Evolutionary conservation across 2,888 invertebrate species (phyloP).

Genomic region (Strigamia crassipes): DNA sequence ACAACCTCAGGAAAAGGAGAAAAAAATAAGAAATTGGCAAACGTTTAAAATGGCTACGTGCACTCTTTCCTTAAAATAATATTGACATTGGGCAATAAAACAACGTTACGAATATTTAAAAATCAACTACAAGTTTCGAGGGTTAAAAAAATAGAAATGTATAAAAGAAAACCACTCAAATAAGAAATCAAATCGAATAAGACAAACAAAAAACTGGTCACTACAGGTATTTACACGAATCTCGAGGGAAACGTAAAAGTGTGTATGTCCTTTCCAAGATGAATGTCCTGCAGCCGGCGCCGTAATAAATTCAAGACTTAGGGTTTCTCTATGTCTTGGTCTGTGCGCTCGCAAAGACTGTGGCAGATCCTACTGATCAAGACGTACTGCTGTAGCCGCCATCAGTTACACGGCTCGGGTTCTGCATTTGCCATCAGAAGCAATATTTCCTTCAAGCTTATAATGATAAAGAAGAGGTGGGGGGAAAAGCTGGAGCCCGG

Average conservation of each 20-base stretch:
- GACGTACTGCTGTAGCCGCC: not conserved
- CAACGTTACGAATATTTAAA: not conserved
- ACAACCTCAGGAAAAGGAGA: slow-evolving; percentile 1
- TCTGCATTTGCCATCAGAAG: slow-evolving; percentile 6
- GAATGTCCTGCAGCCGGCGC: slow-evolving; percentile 10
- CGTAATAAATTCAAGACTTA: not conserved
- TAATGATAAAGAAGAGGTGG: not conserved
- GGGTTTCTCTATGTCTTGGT: slow-evolving; percentile 2
- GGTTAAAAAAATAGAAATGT: not conserved
- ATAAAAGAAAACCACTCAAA: not conserved
- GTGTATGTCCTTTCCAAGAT: not conserved
- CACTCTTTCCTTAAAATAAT: not conserved
- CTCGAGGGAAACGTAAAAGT: not conserved
- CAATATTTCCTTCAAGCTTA: slow-evolving; percentile 10
- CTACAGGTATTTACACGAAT: not conserved
- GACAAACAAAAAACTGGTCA: not conserved
- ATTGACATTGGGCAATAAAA: not conserved
- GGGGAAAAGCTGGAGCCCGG: not conserved
- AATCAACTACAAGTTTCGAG: not conserved
- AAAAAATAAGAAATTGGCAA: not conserved
- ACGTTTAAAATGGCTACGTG: not conserved
- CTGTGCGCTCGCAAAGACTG: not conserved
- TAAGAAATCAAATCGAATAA: not conserved
- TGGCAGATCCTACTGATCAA: slow-evolving; percentile 1
- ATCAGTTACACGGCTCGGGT: slow-evolving; percentile 3